Percentiles rank a stretch among this genome's conserved stretches.
Evolutionary conservation across 1,140 invertebrate genomes (phyloP).

Genomic region (Lysiphlebus fabarum): DNA sequence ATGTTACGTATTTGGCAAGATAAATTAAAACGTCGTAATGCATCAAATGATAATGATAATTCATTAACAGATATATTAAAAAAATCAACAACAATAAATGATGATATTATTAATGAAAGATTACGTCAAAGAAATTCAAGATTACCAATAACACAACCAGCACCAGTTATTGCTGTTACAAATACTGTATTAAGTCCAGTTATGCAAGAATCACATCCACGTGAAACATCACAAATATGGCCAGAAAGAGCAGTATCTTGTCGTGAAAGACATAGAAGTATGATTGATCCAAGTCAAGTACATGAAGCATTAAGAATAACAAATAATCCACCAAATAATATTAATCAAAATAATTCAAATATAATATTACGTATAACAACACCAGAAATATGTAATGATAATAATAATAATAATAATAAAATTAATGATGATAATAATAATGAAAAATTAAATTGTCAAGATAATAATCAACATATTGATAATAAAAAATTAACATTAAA

Average conservation of each 20-base stretch:
- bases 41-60: conserved; percentile 39
- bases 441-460: too few relatives aligned
- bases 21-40: conserved; percentile 42
- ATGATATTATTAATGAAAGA: conserved; percentile 41
- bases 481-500: background rate
- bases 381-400: too few relatives aligned
- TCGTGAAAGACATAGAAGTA: conserved; percentile 51
- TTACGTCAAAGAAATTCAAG: conserved; percentile 40
- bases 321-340: conserved; percentile 43
- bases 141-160: conserved; percentile 45
- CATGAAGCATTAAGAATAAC: conserved; percentile 44
- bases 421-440: too few relatives aligned
- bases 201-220: conserved; percentile 51
- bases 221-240: conserved; percentile 39
- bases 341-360: conserved; percentile 31
- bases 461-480: too few relatives aligned
- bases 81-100: conserved; percentile 39
- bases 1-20: conserved; percentile 49
- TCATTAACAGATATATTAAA: conserved; percentile 49
- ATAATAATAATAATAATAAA: too few relatives aligned
- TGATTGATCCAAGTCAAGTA: conserved; percentile 56
- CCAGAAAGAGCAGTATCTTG: conserved; percentile 47
- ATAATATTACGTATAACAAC: background rate
- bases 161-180: conserved; percentile 48
- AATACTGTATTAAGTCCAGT: conserved; percentile 53